Evolutionary conservation across 2,113 vertebrate genomes (phyloP).

Genomic region (Eubucco bourcierii): DNA sequence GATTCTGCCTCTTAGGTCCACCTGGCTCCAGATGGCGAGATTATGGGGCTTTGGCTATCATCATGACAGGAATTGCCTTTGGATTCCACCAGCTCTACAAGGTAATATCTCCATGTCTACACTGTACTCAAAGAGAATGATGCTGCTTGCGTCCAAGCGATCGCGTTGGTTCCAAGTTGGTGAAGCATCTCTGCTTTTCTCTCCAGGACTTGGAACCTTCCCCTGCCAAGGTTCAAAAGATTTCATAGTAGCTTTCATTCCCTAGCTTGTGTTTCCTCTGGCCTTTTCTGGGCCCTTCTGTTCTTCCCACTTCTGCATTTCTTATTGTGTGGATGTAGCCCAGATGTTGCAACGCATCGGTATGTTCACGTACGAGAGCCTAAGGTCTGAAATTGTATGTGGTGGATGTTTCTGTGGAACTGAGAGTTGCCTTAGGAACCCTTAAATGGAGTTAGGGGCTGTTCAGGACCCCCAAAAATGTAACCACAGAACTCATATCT

Average conservation of each 20-base stretch:
- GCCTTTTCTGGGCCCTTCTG: not conserved
- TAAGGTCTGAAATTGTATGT: not conserved
- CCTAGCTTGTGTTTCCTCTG: not conserved
- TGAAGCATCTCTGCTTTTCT: not conserved
- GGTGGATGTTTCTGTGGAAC: not conserved
- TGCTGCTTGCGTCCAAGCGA: not conserved
- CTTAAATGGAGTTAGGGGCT: not conserved
- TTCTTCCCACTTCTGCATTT: not conserved
- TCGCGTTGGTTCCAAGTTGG: not conserved
- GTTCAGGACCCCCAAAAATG: not conserved
- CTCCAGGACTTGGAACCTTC: not conserved
- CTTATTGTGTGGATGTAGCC: not conserved
- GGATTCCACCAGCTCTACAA: constrained; percentile 96
- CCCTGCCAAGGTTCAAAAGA: not conserved
- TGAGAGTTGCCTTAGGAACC: not conserved
- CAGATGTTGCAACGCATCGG: not conserved
- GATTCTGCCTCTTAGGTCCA: constrained; percentile 70
- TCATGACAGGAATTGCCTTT: constrained; percentile 92
- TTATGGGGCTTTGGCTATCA: constrained; percentile 91
- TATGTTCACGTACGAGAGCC: accelerated
- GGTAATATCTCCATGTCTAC: constrained; percentile 64
- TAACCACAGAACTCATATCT: not conserved
- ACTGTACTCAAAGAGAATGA: not conserved
- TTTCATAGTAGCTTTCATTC: not conserved
- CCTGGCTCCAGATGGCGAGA: constrained; percentile 91